phyloP scores from a whole-genome alignment of 2,888 invertebrate genomes.

The Acrobasis repandana region DNA sequence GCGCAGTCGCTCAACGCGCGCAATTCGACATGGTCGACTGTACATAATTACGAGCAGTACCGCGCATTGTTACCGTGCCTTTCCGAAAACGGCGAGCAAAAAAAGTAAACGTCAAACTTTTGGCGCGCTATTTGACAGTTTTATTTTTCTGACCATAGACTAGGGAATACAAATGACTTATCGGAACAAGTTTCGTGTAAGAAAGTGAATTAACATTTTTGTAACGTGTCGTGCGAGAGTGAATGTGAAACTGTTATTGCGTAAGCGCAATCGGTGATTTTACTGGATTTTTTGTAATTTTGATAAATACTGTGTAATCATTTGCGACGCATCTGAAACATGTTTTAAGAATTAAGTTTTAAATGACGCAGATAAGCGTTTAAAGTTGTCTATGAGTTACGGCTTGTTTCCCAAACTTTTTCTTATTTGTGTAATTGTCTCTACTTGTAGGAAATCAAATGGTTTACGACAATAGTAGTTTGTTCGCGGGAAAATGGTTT shows the following conservation, averaged over 20 bases:
- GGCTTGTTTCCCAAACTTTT: conserved; percentile 43
- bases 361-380: neutral
- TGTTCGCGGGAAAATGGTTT: conserved; percentile 44
- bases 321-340: neutral
- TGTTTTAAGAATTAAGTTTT: neutral
- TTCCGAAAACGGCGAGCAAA: conserved; percentile 41
- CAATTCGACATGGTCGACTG: conserved; percentile 81
- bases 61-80: conserved; percentile 49
- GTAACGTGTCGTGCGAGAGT: conserved; percentile 66
- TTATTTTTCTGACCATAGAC: conserved; percentile 39
- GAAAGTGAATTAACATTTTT: conserved; percentile 76
- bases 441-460: conserved; percentile 39
- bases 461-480: conserved; percentile 41
- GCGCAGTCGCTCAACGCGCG: conserved; percentile 74
- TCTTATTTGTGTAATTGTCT: conserved; percentile 31
- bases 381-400: conserved; percentile 34
- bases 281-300: conserved; percentile 51
- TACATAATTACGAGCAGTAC: conserved; percentile 62
- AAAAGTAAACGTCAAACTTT: conserved; percentile 48
- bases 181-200: conserved; percentile 63
- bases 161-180: conserved; percentile 40
- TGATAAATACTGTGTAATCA: conserved; percentile 24
- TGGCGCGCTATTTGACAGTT: conserved; percentile 51
- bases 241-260: conserved; percentile 74
- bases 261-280: conserved; percentile 57